Conservation (phyloP, 23 tunicate genomes). For the Halocynthia roretzi region DNA sequence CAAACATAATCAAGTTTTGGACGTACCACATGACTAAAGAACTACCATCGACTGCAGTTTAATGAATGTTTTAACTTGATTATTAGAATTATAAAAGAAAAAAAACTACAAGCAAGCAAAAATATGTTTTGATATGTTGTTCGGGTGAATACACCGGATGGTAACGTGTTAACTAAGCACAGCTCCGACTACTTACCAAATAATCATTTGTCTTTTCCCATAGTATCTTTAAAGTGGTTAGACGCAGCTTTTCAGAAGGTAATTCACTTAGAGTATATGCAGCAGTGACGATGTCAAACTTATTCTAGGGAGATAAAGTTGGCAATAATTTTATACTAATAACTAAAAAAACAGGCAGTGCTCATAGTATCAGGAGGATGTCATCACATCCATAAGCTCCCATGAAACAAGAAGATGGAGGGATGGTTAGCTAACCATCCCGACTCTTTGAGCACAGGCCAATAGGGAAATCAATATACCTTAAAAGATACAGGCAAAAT, state of each 20-base stretch:
- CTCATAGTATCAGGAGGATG: too few relatives aligned
- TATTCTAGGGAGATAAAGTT: neutral
- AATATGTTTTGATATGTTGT: too few relatives aligned
- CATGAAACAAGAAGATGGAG: neutral
- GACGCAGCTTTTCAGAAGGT: constrained; percentile 59
- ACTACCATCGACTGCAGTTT: too few relatives aligned
- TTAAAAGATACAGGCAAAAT: constrained; percentile 60
- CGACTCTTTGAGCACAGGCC: neutral
- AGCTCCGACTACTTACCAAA: constrained; percentile 14
- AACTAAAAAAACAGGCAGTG: too few relatives aligned
- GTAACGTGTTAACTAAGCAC: too few relatives aligned
- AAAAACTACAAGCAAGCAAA: too few relatives aligned
- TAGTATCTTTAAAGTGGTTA: constrained; percentile 46
- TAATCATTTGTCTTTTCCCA: constrained; percentile 74
- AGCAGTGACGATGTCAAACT: constrained; percentile 62
- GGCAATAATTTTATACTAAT: neutral
- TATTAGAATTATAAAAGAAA: too few relatives aligned
- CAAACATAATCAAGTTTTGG: too few relatives aligned
- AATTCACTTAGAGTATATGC: constrained; percentile 71
- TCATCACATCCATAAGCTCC: too few relatives aligned
- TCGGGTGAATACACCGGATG: too few relatives aligned
- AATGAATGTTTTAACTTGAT: too few relatives aligned
- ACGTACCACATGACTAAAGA: too few relatives aligned
- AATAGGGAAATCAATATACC: constrained; percentile 1
- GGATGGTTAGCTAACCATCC: neutral